Evolutionary conservation across 2,888 invertebrate genomes (phyloP).

Genomic region (Andrena fulva): DNA sequence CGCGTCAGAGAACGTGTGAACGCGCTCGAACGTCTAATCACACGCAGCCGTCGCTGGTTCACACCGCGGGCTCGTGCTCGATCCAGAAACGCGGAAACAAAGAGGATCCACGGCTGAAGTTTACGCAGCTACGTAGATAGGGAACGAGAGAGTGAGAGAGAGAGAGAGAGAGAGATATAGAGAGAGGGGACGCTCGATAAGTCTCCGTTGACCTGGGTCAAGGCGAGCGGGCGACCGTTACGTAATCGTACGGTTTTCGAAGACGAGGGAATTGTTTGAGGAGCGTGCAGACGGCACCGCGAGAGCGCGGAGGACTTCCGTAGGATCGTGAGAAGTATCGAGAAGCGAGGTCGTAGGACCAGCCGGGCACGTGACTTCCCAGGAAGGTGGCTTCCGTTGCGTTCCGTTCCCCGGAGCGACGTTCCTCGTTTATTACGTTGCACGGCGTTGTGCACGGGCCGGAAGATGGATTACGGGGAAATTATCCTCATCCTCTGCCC

Average conservation of each 20-base stretch:
- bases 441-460: slow-evolving; percentile 9
- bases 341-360: slow-evolving; percentile 71
- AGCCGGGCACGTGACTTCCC: slow-evolving; percentile 68
- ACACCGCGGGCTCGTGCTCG: slow-evolving; percentile 5
- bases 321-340: slow-evolving; percentile 75
- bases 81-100: slow-evolving; percentile 31
- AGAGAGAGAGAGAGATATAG: too few species aligned
- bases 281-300: slow-evolving; percentile 3
- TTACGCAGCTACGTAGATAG: background rate
- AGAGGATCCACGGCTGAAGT: slow-evolving; percentile 32
- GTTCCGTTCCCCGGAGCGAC: slow-evolving; percentile 16
- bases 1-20: slow-evolving; percentile 52
- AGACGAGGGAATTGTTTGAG: slow-evolving; percentile 29
- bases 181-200: slow-evolving; percentile 32
- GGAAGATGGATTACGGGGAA: slow-evolving; percentile 41
- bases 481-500: slow-evolving; percentile 48
- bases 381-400: slow-evolving; percentile 62
- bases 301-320: slow-evolving; percentile 44
- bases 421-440: slow-evolving; percentile 30
- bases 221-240: slow-evolving; percentile 53
- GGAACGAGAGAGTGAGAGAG: too few species aligned
- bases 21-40: slow-evolving; percentile 39
- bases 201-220: slow-evolving; percentile 61
- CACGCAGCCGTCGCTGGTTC: slow-evolving; percentile 37
- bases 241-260: slow-evolving; percentile 27